Evolutionary conservation across 2,797 vertebrate genomes (phyloP), one percentile per base, ranked within the genome.

Genomic region (Rhinatrema bivittatum): DNA sequence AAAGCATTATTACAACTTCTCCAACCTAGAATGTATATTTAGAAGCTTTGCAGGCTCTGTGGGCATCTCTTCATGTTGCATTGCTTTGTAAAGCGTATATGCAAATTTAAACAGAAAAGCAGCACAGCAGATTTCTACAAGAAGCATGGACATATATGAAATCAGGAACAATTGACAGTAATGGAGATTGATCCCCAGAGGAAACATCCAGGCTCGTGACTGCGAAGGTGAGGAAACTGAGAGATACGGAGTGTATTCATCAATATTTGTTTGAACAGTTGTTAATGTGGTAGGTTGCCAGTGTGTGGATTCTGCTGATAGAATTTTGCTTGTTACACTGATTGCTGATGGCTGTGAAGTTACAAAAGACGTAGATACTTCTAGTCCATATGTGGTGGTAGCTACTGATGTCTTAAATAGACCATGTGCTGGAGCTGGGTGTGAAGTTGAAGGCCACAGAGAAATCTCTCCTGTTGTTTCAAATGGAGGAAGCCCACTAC

Each of bases 31-130:
- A 7, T 24, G 48, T 17, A 68, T 9, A 1, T 30, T 32, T 20
- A 64, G 35, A 29, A 68, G 41, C 35, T 26, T 51, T 4, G 58
- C 46, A 0, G 36, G 26, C 3, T 10, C 20, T 8, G 2, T 0
- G 0, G 16, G 6, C 5, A 3, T 10, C 6, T 20, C 25, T 16
- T 6, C 7, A 15, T 1, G 6, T 4, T 1, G 7, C 2, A 28
- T 31, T 37, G 44, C 49, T 7, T 3, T 53, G 30, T 11, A 41
- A 9, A 78, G 46, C 2, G 44, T 29, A 1, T 38, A 30, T 2
- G 8, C 2, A 2, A 57, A 41, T 21, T 25, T 22, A 1, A 10
- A 28, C 2, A 50, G 42, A 1, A 50, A 25, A 1, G 50, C 3
- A 0, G 7, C 20, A 18, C 43, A 50, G 22, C 6, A 29, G 3